Percentiles rank a stretch among this genome's conserved stretches.
phyloP scores from a whole-genome alignment of 2,888 invertebrate genomes.

The Eupithecia subfuscata region DNA sequence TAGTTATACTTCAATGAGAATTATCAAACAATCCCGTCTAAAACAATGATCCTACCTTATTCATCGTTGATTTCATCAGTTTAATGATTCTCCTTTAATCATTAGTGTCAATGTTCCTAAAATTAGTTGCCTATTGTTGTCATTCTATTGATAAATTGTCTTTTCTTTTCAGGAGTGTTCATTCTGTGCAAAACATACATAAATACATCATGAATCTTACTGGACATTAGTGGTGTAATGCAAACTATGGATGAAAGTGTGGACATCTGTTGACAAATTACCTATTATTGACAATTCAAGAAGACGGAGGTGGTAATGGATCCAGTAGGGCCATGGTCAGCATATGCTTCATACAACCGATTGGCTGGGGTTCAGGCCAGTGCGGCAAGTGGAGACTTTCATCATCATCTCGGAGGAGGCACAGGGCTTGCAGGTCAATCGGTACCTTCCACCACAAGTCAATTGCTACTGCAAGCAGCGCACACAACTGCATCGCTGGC shows the following conservation, averaged over 20 bases:
- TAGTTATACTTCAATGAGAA: slow-evolving; percentile 59
- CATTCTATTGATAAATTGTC: slow-evolving; percentile 50
- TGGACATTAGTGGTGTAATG: slow-evolving; percentile 65
- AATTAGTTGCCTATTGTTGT: slow-evolving; percentile 48
- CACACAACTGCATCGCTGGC: slow-evolving; percentile 85
- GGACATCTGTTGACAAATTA: slow-evolving; percentile 80
- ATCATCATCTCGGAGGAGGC: slow-evolving; percentile 86
- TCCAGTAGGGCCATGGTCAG: slow-evolving; percentile 95
- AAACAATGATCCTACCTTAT: slow-evolving; percentile 21
- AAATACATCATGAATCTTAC: slow-evolving; percentile 68
- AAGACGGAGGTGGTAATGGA: slow-evolving; percentile 89
- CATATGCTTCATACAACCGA: slow-evolving; percentile 92
- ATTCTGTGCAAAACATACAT: slow-evolving; percentile 62
- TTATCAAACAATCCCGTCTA: slow-evolving; percentile 13
- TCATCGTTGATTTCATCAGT: slow-evolving; percentile 10
- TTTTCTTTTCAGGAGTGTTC: slow-evolving; percentile 77
- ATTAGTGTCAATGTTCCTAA: slow-evolving; percentile 23
- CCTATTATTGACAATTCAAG: slow-evolving; percentile 72
- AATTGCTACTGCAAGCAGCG: slow-evolving; percentile 87
- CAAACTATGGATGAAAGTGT: slow-evolving; percentile 83
- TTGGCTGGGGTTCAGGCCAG: slow-evolving; percentile 88
- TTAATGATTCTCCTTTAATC: slow-evolving; percentile 5
- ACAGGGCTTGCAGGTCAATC: slow-evolving; percentile 81
- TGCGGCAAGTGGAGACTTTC: slow-evolving; percentile 87
- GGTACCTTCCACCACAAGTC: slow-evolving; percentile 86